phyloP scores from a whole-genome alignment of 2,797 vertebrate species.

The Peromyscus eremicus region DNA sequence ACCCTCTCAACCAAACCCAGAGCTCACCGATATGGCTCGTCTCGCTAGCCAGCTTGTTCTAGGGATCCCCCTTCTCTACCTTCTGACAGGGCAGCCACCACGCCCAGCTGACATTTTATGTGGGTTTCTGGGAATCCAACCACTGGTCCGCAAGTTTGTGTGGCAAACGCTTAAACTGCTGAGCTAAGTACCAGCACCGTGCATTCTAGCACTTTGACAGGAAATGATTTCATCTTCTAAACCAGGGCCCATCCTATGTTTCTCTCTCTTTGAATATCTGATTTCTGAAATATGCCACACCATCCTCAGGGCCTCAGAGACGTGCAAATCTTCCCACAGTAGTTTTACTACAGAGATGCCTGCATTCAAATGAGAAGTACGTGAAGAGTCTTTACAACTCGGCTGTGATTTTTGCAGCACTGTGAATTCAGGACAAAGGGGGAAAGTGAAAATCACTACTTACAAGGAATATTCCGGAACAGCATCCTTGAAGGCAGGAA shows the following conservation, averaged over 20 bases:
- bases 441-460: constrained; percentile 84
- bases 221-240: neutral
- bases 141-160: neutral
- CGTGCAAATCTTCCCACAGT: neutral
- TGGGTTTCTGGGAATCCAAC: neutral
- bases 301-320: constrained; percentile 18
- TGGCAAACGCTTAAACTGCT: neutral
- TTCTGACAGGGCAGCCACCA: neutral
- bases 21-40: neutral
- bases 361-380: constrained; percentile 24
- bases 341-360: constrained; percentile 21
- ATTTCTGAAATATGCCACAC: constrained; percentile 17
- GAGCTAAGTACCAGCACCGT: neutral
- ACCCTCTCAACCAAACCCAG: neutral
- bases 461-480: constrained; percentile 98
- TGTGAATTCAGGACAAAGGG: constrained; percentile 48
- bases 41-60: neutral
- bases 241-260: neutral
- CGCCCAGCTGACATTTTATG: neutral
- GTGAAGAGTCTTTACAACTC: neutral
- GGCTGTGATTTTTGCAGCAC: constrained; percentile 58
- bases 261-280: constrained; percentile 19
- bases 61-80: too few relatives aligned
- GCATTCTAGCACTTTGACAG: neutral
- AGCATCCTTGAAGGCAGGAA: constrained; percentile 95